phyloP scores from a whole-genome alignment of 1,140 invertebrate genomes.

The Euura saliciscinereae region DNA sequence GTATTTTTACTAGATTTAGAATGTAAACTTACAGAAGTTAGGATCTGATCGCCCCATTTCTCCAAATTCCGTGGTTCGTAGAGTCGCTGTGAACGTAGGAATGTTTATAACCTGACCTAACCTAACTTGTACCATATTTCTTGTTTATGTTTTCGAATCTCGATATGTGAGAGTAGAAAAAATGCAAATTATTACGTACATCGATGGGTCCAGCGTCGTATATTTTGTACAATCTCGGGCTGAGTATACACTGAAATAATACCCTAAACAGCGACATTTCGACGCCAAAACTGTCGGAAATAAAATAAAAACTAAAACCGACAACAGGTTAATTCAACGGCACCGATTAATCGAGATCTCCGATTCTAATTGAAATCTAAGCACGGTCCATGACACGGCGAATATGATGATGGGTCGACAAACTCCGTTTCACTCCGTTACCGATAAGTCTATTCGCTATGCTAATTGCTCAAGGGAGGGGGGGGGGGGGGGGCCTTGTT shows the following conservation, averaged over 20 bases:
- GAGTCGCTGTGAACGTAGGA: slow-evolving; percentile 58
- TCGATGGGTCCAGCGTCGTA: slow-evolving; percentile 59
- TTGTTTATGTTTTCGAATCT: slow-evolving; percentile 18
- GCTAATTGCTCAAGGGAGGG: too few species aligned
- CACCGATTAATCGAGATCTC: too few species aligned
- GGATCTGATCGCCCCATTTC: slow-evolving; percentile 74
- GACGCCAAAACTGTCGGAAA: too few species aligned
- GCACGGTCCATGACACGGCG: too few species aligned
- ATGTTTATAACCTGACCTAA: slow-evolving; percentile 27
- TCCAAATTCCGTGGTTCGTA: slow-evolving; percentile 72
- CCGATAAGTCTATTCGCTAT: too few species aligned
- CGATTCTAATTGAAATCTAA: too few species aligned
- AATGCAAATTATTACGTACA: slow-evolving; percentile 36
- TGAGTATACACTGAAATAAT: slow-evolving; percentile 64
- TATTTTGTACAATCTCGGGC: slow-evolving; percentile 70
- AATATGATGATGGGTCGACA: too few species aligned
- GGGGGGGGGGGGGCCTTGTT: too few species aligned
- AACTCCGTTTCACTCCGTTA: too few species aligned
- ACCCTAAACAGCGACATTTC: slow-evolving; percentile 47
- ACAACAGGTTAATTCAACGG: too few species aligned
- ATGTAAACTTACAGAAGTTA: slow-evolving; percentile 66
- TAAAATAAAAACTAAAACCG: too few species aligned
- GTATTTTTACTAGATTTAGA: slow-evolving; percentile 13
- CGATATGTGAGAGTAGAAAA: slow-evolving; percentile 15
- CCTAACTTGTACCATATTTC: too few species aligned